Evolutionary conservation across 2,113 vertebrate species (phyloP).

Genomic region (Dasyprocta punctata): DNA sequence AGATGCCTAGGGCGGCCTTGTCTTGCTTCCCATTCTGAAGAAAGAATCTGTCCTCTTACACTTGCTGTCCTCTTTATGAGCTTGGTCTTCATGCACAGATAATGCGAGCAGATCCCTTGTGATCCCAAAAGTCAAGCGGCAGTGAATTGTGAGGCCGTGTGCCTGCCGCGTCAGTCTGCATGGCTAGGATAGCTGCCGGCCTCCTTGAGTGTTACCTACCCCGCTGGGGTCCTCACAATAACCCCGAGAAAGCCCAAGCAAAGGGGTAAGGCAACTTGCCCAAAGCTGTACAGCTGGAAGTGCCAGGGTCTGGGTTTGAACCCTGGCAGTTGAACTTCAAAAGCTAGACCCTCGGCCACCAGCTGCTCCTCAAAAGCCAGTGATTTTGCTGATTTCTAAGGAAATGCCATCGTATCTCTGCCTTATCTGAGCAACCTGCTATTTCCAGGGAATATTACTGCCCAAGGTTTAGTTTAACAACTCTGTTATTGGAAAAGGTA

Average conservation of each 20-base stretch:
- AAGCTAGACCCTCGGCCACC: neutral
- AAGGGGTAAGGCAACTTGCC: neutral
- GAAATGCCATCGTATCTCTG: neutral
- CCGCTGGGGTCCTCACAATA: neutral
- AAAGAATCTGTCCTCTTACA: accelerated
- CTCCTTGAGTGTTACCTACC: accelerated
- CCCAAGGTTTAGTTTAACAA: neutral
- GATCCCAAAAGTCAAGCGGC: accelerated
- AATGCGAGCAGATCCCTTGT: accelerated
- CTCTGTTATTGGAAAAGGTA: neutral
- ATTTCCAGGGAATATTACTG: neutral
- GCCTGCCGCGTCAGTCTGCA: accelerated
- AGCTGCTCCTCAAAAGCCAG: neutral
- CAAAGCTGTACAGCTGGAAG: neutral
- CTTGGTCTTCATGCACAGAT: neutral
- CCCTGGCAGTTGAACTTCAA: accelerated
- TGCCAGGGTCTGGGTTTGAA: neutral
- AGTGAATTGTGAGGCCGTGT: accelerated
- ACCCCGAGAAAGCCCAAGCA: neutral
- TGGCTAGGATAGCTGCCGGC: accelerated
- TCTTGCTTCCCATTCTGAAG: neutral
- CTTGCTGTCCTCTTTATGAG: accelerated
- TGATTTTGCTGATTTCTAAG: neutral
- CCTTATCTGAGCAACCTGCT: neutral
- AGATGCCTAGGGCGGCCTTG: accelerated